phyloP scores from a whole-genome alignment of 2,888 invertebrate genomes.

The Parnassius orleans region DNA sequence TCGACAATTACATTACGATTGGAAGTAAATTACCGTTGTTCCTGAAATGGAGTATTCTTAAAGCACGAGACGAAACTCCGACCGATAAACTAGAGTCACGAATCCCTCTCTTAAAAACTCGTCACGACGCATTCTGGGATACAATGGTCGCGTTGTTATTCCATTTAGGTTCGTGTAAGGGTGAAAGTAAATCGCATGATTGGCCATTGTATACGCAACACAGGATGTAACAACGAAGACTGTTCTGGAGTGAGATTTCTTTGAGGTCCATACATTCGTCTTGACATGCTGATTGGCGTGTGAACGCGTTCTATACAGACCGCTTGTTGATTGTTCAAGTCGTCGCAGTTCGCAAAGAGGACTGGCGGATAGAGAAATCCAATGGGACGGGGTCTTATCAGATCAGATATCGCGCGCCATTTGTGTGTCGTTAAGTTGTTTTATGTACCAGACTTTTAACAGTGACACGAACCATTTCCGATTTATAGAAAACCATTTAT shows the following conservation, averaged over 20 bases:
- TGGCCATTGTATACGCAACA: slow-evolving; percentile 55
- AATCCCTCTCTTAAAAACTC: slow-evolving; percentile 61
- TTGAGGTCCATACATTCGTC: slow-evolving; percentile 58
- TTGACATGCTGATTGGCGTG: slow-evolving; percentile 69
- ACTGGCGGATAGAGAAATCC: slow-evolving; percentile 55
- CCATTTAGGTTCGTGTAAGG: slow-evolving; percentile 66
- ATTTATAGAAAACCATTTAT: slow-evolving; percentile 23
- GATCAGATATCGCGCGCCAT: slow-evolving; percentile 29
- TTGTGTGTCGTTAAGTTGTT: slow-evolving; percentile 25
- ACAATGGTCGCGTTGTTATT: slow-evolving; percentile 70
- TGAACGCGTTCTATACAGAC: slow-evolving; percentile 52
- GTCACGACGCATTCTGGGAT: slow-evolving; percentile 68
- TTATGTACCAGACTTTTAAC: slow-evolving; percentile 26
- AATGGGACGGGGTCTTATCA: slow-evolving; percentile 44
- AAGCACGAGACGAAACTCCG: slow-evolving; percentile 61
- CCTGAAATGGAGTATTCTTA: slow-evolving; percentile 63
- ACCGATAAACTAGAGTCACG: slow-evolving; percentile 69
- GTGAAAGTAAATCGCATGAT: slow-evolving; percentile 73
- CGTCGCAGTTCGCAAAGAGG: slow-evolving; percentile 50
- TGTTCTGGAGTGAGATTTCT: slow-evolving; percentile 69
- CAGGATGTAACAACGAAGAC: slow-evolving; percentile 47
- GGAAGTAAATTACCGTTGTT: slow-evolving; percentile 62
- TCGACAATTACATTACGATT: slow-evolving; percentile 61
- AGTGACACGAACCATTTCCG: slow-evolving; percentile 25
- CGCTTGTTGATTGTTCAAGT: slow-evolving; percentile 66